Conservation (phyloP, 2,888 invertebrate genomes). For the Drosophila bunnanda region DNA sequence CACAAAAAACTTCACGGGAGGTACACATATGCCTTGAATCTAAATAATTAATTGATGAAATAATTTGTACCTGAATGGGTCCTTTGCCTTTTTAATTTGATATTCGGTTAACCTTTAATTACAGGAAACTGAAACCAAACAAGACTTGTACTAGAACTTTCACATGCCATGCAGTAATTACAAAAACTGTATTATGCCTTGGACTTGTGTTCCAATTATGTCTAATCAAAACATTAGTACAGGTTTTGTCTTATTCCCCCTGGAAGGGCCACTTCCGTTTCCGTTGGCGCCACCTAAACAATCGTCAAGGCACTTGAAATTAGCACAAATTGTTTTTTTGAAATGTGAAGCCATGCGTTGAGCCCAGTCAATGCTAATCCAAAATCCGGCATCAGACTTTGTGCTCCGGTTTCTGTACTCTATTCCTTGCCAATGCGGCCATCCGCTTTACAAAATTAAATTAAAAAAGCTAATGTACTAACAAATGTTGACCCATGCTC, state of each 20-base stretch:
- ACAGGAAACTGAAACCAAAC: slow-evolving; percentile 3
- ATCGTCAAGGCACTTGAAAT: slow-evolving; percentile 44
- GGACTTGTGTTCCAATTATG: slow-evolving; percentile 16
- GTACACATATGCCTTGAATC: background rate
- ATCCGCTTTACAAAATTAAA: slow-evolving; percentile 55
- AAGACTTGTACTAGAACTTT: slow-evolving; percentile 1
- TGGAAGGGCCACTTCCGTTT: background rate
- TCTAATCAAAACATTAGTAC: slow-evolving; percentile 11
- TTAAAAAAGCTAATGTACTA: slow-evolving; percentile 46
- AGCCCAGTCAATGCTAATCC: slow-evolving; percentile 28
- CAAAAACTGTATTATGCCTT: background rate
- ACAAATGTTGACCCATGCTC: slow-evolving; percentile 53
- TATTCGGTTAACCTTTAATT: background rate
- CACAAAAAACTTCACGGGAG: background rate
- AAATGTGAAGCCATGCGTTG: slow-evolving; percentile 37
- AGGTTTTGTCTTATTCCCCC: slow-evolving; percentile 3
- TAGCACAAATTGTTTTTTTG: slow-evolving; percentile 48
- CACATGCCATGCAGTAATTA: background rate
- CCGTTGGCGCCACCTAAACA: slow-evolving; percentile 19
- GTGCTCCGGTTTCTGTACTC: background rate
- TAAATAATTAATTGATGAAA: slow-evolving; percentile 13
- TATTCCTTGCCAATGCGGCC: slow-evolving; percentile 25
- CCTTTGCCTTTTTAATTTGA: slow-evolving; percentile 6
- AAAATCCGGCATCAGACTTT: slow-evolving; percentile 21
- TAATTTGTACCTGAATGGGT: too few relatives aligned